Conservation (phyloP, 2,888 invertebrate genomes). For the Patella pellucida region DNA sequence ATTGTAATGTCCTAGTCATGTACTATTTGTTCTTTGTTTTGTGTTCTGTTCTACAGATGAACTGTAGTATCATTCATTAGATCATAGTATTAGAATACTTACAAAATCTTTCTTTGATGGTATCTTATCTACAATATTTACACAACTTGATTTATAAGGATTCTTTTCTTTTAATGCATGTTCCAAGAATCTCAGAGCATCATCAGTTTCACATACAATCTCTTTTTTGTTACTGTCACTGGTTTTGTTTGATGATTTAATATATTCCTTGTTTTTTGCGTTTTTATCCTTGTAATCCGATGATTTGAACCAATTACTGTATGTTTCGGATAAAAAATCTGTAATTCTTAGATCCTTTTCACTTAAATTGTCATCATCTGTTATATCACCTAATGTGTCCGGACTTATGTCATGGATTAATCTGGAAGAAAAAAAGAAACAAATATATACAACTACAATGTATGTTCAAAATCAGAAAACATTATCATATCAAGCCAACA, state of each 20-base stretch:
- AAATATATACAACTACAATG: neutral
- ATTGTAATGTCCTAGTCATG: no score
- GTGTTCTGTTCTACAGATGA: no score
- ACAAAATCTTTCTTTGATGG: neutral
- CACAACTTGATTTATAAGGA: neutral
- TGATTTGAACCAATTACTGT: conserved; percentile 15
- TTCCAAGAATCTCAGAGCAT: conserved; percentile 11
- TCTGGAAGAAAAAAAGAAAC: conserved; percentile 36
- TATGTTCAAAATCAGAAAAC: neutral
- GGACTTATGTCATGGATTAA: conserved; percentile 56
- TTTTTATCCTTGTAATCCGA: conserved; percentile 36
- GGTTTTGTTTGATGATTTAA: neutral
- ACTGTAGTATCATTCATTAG: no score
- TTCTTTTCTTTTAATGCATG: conserved; percentile 13
- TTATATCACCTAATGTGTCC: conserved; percentile 34
- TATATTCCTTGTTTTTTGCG: conserved; percentile 32
- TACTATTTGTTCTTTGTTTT: no score
- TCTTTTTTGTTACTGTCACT: conserved; percentile 15
- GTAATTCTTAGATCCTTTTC: conserved; percentile 21
- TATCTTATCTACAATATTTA: conserved; percentile 3
- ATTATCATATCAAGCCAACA: no score
- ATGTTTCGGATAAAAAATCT: conserved; percentile 21
- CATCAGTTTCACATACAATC: conserved; percentile 18
- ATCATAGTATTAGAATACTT: neutral
- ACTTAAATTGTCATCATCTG: conserved; percentile 25